Percentiles rank a stretch among this genome's conserved stretches.
These are phyloP conservation scores for Drosophila leontia DNA, from an alignment of 1,140 invertebrate genomes.

Conservation along the genomic window DNA sequence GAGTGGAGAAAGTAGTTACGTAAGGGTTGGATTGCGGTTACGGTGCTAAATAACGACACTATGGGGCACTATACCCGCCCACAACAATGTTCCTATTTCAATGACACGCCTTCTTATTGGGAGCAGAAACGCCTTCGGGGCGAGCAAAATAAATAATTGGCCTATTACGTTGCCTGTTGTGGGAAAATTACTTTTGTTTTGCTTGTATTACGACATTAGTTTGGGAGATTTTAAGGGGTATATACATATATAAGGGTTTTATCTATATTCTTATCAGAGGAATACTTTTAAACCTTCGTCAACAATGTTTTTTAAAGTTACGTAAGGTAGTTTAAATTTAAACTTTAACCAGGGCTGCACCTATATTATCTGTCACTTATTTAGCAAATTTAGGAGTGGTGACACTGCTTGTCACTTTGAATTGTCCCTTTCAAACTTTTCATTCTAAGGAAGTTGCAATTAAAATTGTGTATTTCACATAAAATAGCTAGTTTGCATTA, in stretches of 20 bases:
- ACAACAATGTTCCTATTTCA: slow-evolving; percentile 1
- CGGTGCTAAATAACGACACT: slow-evolving; percentile 16
- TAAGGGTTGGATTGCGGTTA: slow-evolving; percentile 21
- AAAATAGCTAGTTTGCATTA: not conserved
- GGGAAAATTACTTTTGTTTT: not conserved
- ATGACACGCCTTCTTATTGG: slow-evolving; percentile 14
- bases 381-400: slow-evolving; percentile 3
- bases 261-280: not conserved
- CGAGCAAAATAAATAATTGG: slow-evolving; percentile 26
- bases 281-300: not conserved
- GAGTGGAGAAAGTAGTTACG: slow-evolving; percentile 36
- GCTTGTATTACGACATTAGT: not conserved
- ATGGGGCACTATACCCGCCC: not conserved
- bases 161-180: slow-evolving; percentile 17
- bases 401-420: slow-evolving; percentile 26
- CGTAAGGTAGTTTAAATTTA: not conserved
- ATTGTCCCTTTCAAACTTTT: slow-evolving; percentile 23
- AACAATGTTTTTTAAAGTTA: not conserved
- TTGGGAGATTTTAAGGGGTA: not conserved
- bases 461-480: not conserved
- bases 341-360: not conserved
- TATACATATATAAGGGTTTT: not conserved
- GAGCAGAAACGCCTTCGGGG: not conserved
- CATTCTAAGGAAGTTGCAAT: not conserved
- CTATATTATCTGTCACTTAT: not conserved